Evolutionary conservation across 2,113 vertebrate genomes (phyloP), one percentile per base, ranked within the genome.

Genomic region (Dipodomys stephensi): DNA sequence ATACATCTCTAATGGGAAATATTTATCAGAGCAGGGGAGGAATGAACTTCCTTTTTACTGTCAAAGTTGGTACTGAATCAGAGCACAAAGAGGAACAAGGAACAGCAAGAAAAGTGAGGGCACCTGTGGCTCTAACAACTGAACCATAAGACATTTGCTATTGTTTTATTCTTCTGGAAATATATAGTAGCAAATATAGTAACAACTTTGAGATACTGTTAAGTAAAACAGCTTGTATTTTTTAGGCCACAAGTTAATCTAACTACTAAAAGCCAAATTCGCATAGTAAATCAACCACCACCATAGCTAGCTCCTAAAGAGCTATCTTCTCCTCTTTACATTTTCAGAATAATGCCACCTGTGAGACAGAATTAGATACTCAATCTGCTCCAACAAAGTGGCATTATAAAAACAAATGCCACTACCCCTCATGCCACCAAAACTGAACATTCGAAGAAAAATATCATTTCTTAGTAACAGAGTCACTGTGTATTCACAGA

Each of bases 391-490:
- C 35, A 81, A 64, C 57, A 92, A 19, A 93, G 77, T 6, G 30
- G 53, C 6, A 68, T 2, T 60, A 15, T 74, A 68, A 77, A 83
- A 73, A 84, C 28, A 80, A 85, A 91, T 60, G 62, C 30, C 46
- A 64, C 15, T 60, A 46, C 13, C 67, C 69, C 30, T 49, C 67
- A 35, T 35, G n/a, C 1, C 6, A 39, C 44, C 73, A 93, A 96
- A 89, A 93, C 6, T 22, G 62, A 94, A 39, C n/a, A 78, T 77
- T 39, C 88, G 65, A 87, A 92, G 78, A 53, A 92, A 89, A 96
- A 39, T 20, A 87, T 28, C 67, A 71, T 30, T 91, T 79, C 65
- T 32, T 1, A 1, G 74, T 25, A 83, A 93, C 1, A 32, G 28
- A 82, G 35, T 87, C 44, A 62, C 62, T 32, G 15, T 44, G 44